Conservation (phyloP, 2,888 invertebrate genomes). For the Mantis religiosa region DNA sequence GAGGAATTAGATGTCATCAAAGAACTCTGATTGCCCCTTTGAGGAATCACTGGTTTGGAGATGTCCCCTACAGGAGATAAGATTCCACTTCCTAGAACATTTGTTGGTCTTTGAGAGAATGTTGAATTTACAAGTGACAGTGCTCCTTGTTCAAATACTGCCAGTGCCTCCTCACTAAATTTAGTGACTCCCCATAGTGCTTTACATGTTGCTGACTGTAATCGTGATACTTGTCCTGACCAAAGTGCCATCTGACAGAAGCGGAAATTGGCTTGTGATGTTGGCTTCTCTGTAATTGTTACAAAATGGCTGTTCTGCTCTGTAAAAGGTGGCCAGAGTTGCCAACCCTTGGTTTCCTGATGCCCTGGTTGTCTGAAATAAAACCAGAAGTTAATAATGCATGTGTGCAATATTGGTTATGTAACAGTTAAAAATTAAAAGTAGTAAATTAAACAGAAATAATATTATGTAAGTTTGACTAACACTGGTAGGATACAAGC, state of each 20-base stretch:
- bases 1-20: background rate
- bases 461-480: no score
- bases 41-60: background rate
- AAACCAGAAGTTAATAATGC: background rate
- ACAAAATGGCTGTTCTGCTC: conserved; percentile 50
- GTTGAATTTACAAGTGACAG: background rate
- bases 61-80: background rate
- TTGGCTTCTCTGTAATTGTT: conserved; percentile 50
- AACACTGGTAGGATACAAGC: no score
- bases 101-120: background rate
- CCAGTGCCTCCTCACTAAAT: conserved; percentile 2
- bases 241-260: conserved; percentile 65
- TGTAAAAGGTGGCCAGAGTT: conserved; percentile 44
- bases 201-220: conserved; percentile 52
- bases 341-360: conserved; percentile 34
- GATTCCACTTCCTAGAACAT: background rate
- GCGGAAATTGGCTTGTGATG: conserved; percentile 42
- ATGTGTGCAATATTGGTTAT: no score
- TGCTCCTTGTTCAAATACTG: background rate
- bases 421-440: no score
- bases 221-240: conserved; percentile 57
- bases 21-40: background rate
- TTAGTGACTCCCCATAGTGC: conserved; percentile 12
- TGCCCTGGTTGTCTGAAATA: conserved; percentile 8
- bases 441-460: no score